phyloP scores from a whole-genome alignment of 2,797 vertebrate species.

The Remorina albescens region DNA sequence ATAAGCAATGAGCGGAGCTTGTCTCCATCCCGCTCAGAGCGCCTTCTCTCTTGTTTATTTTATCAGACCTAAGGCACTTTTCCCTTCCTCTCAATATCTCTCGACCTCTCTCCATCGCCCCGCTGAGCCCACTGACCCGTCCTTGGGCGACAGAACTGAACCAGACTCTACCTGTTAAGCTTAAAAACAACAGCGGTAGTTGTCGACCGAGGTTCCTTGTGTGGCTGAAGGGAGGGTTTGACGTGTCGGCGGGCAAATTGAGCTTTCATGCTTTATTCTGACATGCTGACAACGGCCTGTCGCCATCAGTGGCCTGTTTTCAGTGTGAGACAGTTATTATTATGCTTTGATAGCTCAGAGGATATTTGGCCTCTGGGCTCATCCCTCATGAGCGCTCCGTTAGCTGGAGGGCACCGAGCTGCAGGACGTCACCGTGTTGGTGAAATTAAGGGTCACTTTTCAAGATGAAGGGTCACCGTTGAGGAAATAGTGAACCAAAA shows the following conservation, averaged over 20 bases:
- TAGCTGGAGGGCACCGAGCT: slow-evolving; percentile 71
- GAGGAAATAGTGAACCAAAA: slow-evolving; percentile 19
- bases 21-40: slow-evolving; percentile 75
- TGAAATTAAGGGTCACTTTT: slow-evolving; percentile 52
- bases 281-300: slow-evolving; percentile 70
- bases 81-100: slow-evolving; percentile 83
- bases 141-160: slow-evolving; percentile 91
- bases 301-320: slow-evolving; percentile 68
- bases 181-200: slow-evolving; percentile 82
- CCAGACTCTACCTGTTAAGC: slow-evolving; percentile 88
- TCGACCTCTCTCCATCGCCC: slow-evolving; percentile 68
- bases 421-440: slow-evolving; percentile 36
- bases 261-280: slow-evolving; percentile 88
- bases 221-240: slow-evolving; percentile 75
- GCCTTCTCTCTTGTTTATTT: slow-evolving; percentile 93
- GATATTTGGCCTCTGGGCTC: slow-evolving; percentile 72
- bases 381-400: slow-evolving; percentile 46
- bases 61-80: slow-evolving; percentile 95
- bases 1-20: slow-evolving; percentile 90
- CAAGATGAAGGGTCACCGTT: slow-evolving; percentile 46
- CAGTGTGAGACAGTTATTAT: slow-evolving; percentile 65
- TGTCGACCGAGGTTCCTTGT: slow-evolving; percentile 76
- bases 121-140: slow-evolving; percentile 86
- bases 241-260: slow-evolving; percentile 86
- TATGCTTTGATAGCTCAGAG: slow-evolving; percentile 74